Percentiles rank a stretch among this genome's conserved stretches.
Conservation (phyloP, 2,797 vertebrate species). For the Anomalospiza imberbis region DNA sequence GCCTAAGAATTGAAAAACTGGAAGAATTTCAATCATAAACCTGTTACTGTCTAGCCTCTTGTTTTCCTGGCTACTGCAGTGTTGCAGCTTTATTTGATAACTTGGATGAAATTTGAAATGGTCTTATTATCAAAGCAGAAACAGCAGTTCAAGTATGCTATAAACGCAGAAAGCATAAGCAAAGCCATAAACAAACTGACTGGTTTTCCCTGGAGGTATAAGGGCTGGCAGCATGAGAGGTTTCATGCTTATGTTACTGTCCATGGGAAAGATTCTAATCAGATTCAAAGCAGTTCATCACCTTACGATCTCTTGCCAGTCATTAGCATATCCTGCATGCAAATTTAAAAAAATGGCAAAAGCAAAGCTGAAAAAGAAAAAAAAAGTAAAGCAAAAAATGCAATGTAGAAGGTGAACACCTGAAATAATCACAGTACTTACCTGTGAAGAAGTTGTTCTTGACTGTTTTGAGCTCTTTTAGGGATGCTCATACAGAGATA, state of each 20-base stretch:
- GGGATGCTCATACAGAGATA: not conserved
- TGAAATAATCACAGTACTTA: not conserved
- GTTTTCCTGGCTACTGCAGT: not conserved
- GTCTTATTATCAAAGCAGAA: not conserved
- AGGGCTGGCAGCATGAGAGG: not conserved
- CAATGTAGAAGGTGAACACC: not conserved
- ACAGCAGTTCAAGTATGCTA: not conserved
- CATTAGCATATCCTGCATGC: not conserved
- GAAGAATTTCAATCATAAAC: constrained; percentile 47
- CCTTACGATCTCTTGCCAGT: not conserved
- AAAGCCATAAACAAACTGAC: not conserved
- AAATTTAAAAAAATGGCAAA: not conserved
- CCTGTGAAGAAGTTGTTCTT: not conserved
- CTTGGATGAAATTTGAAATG: constrained; percentile 29
- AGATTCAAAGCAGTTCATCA: not conserved
- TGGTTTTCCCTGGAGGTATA: not conserved
- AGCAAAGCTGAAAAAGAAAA: not conserved
- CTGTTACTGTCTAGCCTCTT: not conserved
- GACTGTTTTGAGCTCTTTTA: not conserved
- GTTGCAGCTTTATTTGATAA: constrained; percentile 11
- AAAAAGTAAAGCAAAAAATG: not conserved
- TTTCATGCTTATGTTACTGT: not conserved
- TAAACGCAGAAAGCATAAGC: not conserved
- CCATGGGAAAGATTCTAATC: not conserved
- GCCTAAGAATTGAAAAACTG: constrained; percentile 10